A percentile compares a stretch with the other conserved stretches of the same genome.
These are phyloP conservation scores for Gobio gobio DNA, from an alignment of 2,113 vertebrate species.

Conservation along the genomic window DNA sequence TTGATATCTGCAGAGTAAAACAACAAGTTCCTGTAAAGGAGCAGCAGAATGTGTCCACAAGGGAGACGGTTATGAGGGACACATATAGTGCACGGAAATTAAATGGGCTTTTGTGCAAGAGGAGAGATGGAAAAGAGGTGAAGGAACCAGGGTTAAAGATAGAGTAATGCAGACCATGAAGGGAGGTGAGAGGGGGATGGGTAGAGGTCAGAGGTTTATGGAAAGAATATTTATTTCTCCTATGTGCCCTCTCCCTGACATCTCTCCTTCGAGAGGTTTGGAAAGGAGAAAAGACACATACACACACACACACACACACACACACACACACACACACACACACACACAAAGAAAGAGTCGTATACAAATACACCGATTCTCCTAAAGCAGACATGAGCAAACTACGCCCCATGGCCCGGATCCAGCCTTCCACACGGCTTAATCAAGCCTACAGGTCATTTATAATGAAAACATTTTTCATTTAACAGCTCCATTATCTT, in stretches of 20 bases:
- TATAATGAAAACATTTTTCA: background rate
- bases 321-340: slow-evolving; percentile 30
- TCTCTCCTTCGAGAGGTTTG: background rate
- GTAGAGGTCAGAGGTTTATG: slow-evolving; percentile 56
- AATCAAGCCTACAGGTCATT: background rate
- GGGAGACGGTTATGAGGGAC: background rate
- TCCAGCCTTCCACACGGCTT: background rate
- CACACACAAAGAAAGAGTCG: slow-evolving; percentile 2
- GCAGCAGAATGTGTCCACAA: background rate
- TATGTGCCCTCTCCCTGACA: slow-evolving; percentile 49
- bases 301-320: slow-evolving; percentile 42
- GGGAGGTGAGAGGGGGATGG: slow-evolving; percentile 42
- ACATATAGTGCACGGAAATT: background rate
- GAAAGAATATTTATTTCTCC: slow-evolving; percentile 42
- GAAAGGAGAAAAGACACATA: slow-evolving; percentile 28
- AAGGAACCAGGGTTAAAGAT: slow-evolving; percentile 39
- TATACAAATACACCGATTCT: background rate
- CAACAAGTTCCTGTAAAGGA: slow-evolving; percentile 11
- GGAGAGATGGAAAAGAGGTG: background rate
- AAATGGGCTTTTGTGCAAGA: background rate
- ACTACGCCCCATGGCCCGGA: background rate
- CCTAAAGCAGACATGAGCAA: background rate
- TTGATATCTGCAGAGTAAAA: slow-evolving; percentile 18
- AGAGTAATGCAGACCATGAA: slow-evolving; percentile 35
- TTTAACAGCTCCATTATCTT: background rate